These are phyloP conservation scores for Sylvilagus floridanus DNA, from an alignment of 2,797 vertebrate genomes.

Conservation along the genomic window DNA sequence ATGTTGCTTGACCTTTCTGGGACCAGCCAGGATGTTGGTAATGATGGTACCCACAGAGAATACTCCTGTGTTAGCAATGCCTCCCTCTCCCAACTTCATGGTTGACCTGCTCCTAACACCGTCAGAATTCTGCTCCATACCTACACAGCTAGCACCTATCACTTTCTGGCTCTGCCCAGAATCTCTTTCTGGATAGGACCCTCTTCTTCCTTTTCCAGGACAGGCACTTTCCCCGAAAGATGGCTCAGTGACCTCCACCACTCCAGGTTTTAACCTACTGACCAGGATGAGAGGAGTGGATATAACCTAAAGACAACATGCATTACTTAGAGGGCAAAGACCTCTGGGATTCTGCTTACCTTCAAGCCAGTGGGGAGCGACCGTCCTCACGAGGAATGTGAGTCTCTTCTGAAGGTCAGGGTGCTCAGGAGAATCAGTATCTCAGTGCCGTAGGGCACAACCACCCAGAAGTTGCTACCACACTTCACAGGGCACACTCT, in stretches of 20 bases:
- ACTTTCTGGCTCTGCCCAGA: rapidly evolving
- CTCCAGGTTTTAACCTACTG: background rate
- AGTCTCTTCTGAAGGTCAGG: background rate
- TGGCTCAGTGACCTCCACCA: background rate
- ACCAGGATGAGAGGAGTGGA: rapidly evolving
- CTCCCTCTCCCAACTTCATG: background rate
- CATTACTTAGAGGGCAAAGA: background rate
- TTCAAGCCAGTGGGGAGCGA: background rate
- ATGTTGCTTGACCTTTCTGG: rapidly evolving
- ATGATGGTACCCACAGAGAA: background rate
- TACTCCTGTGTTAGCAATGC: no score
- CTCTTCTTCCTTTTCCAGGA: background rate
- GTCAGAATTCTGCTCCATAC: background rate
- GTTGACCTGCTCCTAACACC: background rate
- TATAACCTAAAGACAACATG: rapidly evolving
- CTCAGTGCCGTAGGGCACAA: background rate
- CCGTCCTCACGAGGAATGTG: background rate
- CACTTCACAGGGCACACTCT: no score
- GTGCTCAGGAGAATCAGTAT: background rate
- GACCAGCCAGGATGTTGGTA: no score
- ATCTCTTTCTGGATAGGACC: background rate
- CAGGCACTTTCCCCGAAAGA: background rate
- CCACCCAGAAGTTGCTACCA: background rate
- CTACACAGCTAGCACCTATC: no score
- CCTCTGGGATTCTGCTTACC: background rate